A percentile compares a stretch with the other conserved stretches of the same genome.
Conservation (phyloP, 1,140 invertebrate genomes). For the Rhagoletis zephyria region DNA sequence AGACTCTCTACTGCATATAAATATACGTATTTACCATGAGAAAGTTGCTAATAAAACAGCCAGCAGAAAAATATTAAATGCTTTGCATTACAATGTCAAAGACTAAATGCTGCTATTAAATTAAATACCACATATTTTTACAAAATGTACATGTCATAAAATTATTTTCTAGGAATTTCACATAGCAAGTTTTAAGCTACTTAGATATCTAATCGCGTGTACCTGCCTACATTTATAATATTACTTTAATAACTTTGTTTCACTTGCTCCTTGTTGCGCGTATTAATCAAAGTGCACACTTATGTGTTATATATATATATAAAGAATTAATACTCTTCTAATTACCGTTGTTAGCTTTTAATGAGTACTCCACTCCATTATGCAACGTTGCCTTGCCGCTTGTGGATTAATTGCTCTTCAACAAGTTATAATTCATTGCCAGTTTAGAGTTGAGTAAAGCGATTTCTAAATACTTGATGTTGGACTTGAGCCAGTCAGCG, state of each 20-base stretch:
- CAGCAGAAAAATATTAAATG: too few relatives aligned
- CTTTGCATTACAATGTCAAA: too few relatives aligned
- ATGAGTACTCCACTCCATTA: not conserved
- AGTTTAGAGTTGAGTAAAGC: slow-evolving; percentile 6
- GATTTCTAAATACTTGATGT: not conserved
- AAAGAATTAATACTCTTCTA: slow-evolving; percentile 9
- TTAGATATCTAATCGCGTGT: too few relatives aligned
- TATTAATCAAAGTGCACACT: not conserved
- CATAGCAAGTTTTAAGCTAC: not conserved
- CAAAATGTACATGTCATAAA: too few relatives aligned
- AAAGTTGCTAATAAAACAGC: too few relatives aligned
- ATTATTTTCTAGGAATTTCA: not conserved
- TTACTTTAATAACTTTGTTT: too few relatives aligned
- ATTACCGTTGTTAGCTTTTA: slow-evolving; percentile 14
- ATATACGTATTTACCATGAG: too few relatives aligned
- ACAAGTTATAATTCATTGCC: not conserved
- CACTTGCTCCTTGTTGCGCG: not conserved
- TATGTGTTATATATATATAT: not conserved
- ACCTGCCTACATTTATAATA: too few relatives aligned
- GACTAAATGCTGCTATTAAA: too few relatives aligned
- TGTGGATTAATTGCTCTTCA: not conserved
- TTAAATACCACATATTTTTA: too few relatives aligned
- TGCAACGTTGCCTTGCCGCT: not conserved
- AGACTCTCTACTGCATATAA: too few relatives aligned
- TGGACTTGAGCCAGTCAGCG: not conserved